These are phyloP conservation scores for Listronotus bonariensis DNA, from an alignment of 1,140 invertebrate species.

Conservation along the genomic window DNA sequence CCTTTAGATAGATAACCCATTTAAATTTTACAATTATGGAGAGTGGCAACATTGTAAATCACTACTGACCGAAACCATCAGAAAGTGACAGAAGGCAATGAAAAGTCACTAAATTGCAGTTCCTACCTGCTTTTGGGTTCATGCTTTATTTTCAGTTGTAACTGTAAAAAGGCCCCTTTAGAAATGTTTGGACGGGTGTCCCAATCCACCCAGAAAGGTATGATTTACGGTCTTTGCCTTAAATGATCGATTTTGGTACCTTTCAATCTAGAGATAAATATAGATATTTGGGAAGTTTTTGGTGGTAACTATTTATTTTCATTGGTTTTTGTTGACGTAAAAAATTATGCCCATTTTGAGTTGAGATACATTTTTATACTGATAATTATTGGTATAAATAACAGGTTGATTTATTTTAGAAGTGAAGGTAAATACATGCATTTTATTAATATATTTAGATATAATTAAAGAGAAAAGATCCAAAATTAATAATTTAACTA, in stretches of 20 bases:
- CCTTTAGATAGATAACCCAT: too few relatives aligned
- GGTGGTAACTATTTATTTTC: slow-evolving; percentile 25
- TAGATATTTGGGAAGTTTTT: slow-evolving; percentile 23
- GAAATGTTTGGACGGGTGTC: slow-evolving; percentile 33
- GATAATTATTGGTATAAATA: too few relatives aligned
- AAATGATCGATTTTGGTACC: slow-evolving; percentile 34
- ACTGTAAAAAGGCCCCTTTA: slow-evolving; percentile 26
- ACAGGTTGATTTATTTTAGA: too few relatives aligned
- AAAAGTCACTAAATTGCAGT: slow-evolving; percentile 35
- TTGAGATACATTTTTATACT: too few relatives aligned
- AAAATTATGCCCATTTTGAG: too few relatives aligned
- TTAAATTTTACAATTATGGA: neutral
- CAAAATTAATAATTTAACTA: too few relatives aligned
- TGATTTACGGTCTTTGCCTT: slow-evolving; percentile 32
- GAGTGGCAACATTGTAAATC: slow-evolving; percentile 1
- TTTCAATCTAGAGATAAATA: slow-evolving; percentile 32
- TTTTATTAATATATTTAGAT: too few relatives aligned
- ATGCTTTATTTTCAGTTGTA: slow-evolving; percentile 20
- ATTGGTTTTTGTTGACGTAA: slow-evolving; percentile 12
- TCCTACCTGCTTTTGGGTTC: slow-evolving; percentile 20
- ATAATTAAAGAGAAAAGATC: too few relatives aligned
- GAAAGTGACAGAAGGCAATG: slow-evolving; percentile 31
- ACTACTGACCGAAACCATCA: slow-evolving; percentile 1
- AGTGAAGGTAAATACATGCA: too few relatives aligned
- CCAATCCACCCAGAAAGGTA: slow-evolving; percentile 22